Percentiles rank a stretch among this genome's conserved stretches.
Conservation (phyloP, 1,140 invertebrate genomes). For the Heliconius eleuchia region DNA sequence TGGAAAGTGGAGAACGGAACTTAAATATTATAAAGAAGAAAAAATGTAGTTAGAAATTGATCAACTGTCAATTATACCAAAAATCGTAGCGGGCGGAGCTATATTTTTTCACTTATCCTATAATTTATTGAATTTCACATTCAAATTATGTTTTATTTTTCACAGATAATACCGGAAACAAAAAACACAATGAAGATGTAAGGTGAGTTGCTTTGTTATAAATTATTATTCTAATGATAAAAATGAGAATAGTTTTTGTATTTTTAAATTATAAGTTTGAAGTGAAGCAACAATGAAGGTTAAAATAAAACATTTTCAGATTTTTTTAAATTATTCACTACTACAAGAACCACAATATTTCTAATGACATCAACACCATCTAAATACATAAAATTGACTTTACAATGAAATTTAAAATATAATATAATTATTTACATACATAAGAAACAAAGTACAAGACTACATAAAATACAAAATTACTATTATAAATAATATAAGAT, state of each 20-base stretch:
- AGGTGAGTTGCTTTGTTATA: constrained; percentile 22
- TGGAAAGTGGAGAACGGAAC: neutral
- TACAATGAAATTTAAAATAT: no score
- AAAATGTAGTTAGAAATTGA: neutral
- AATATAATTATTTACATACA: neutral
- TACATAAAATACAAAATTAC: neutral
- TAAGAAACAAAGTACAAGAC: neutral
- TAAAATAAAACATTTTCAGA: no score
- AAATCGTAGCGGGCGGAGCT: neutral
- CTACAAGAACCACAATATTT: no score
- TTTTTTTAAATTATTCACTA: no score
- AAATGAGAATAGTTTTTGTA: neutral
- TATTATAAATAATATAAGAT: constrained; percentile 1
- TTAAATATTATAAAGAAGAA: neutral
- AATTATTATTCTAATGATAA: neutral
- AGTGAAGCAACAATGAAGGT: no score
- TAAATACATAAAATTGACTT: no score
- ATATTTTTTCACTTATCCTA: neutral
- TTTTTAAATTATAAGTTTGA: no score
- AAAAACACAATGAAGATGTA: constrained; percentile 32
- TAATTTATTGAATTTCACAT: neutral
- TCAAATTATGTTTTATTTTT: constrained; percentile 14
- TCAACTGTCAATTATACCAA: constrained; percentile 5
- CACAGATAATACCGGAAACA: constrained; percentile 17
- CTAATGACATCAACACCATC: no score